A percentile compares a stretch with the other conserved stretches of the same genome.
Evolutionary conservation across 2,888 invertebrate species (phyloP).

Genomic region (Chrysolina oricalcia): DNA sequence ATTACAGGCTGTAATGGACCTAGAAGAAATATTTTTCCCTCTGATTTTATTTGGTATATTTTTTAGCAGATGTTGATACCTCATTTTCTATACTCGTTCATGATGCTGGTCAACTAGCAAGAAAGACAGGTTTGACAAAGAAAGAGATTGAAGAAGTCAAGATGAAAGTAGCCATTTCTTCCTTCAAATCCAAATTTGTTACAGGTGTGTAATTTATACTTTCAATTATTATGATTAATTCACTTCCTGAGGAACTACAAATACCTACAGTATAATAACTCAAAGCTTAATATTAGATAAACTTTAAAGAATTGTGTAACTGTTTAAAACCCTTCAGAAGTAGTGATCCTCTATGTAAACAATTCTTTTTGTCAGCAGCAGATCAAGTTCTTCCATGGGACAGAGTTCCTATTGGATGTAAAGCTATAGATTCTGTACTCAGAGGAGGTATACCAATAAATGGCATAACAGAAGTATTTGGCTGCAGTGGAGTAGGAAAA

Average conservation of each 20-base stretch:
- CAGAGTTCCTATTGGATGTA: conserved; percentile 75
- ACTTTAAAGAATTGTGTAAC: no score
- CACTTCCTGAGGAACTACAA: no score
- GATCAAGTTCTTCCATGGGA: conserved; percentile 56
- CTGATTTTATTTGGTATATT: no score
- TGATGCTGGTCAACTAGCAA: conserved; percentile 20
- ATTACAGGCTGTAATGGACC: no score
- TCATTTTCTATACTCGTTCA: conserved; percentile 26
- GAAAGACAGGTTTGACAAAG: conserved; percentile 17
- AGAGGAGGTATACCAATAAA: conserved; percentile 80
- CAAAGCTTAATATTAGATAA: no score
- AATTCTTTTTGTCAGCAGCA: conserved; percentile 45
- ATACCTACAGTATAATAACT: no score
- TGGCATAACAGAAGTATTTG: conserved; percentile 85
- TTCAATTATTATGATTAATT: neutral
- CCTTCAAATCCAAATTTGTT: conserved; percentile 35
- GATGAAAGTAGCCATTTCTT: conserved; percentile 26
- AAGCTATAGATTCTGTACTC: conserved; percentile 75
- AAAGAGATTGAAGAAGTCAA: conserved; percentile 37
- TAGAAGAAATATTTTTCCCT: neutral
- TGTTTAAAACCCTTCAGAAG: no score
- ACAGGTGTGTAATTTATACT: conserved; percentile 19
- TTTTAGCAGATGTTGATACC: conserved; percentile 32
- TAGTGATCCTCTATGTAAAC: no score
- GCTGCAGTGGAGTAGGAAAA: conserved; percentile 88